Evolutionary conservation across 1,140 invertebrate species (phyloP).

Genomic region (Pectinophora gossypiella): DNA sequence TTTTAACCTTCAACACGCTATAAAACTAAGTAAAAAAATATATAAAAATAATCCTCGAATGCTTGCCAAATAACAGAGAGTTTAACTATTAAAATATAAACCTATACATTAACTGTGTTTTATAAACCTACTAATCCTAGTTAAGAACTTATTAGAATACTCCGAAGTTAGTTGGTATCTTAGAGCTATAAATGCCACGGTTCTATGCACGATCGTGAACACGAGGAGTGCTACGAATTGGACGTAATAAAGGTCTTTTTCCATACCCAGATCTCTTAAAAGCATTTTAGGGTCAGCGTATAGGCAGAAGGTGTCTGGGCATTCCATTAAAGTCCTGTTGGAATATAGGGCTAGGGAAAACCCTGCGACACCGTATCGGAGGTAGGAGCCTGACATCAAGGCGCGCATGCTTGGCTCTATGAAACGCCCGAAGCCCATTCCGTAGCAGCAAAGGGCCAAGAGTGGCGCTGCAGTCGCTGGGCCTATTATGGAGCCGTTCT

Average conservation of each 20-base stretch:
- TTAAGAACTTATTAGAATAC: constrained; percentile 68
- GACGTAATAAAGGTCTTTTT: constrained; percentile 35
- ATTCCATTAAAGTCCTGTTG: constrained; percentile 55
- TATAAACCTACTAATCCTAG: constrained; percentile 64
- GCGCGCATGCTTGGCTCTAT: constrained; percentile 75
- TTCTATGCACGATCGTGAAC: constrained; percentile 65
- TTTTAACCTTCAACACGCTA: too few relatives aligned
- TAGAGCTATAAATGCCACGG: constrained; percentile 63
- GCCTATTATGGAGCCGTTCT: constrained; percentile 80
- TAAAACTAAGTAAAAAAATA: too few relatives aligned
- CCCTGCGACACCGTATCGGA: constrained; percentile 76
- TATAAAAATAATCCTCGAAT: too few relatives aligned
- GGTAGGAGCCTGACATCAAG: constrained; percentile 77
- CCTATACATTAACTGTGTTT: constrained; percentile 66
- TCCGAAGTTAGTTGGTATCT: constrained; percentile 62
- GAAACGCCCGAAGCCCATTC: constrained; percentile 78
- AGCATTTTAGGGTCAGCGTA: constrained; percentile 78
- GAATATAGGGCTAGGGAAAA: constrained; percentile 60
- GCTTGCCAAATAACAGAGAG: too few relatives aligned
- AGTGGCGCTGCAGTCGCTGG: constrained; percentile 77
- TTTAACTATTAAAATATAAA: too few relatives aligned
- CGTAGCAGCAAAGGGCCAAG: constrained; percentile 78
- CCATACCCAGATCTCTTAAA: constrained; percentile 70
- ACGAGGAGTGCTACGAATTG: constrained; percentile 63
- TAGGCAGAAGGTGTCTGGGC: constrained; percentile 61